These are phyloP conservation scores for Dicycla oo DNA, from an alignment of 2,888 invertebrate species.

Conservation along the genomic window DNA sequence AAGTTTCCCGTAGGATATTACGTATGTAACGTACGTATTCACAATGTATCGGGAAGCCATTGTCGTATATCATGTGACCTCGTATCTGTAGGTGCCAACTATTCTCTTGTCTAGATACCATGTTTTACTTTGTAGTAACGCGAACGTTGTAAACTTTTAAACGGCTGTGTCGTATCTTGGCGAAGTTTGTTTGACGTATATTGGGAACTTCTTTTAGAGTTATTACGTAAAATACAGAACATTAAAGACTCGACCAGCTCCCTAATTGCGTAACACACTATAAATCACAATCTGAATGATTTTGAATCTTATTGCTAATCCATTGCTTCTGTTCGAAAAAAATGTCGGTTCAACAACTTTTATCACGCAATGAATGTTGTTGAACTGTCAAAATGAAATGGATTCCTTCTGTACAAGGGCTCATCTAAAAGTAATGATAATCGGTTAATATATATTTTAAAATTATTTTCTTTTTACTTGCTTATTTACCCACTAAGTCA, in stretches of 20 bases:
- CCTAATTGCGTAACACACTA: too few species aligned
- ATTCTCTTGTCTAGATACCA: slow-evolving; percentile 68
- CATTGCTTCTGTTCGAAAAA: too few species aligned
- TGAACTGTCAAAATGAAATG: too few species aligned
- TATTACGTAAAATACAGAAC: slow-evolving; percentile 10
- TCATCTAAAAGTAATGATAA: too few species aligned
- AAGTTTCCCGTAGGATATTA: slow-evolving; percentile 74
- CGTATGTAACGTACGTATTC: slow-evolving; percentile 69
- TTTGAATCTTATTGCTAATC: too few species aligned
- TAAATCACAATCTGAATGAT: too few species aligned
- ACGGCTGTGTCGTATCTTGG: slow-evolving; percentile 51
- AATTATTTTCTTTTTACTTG: too few species aligned
- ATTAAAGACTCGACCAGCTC: slow-evolving; percentile 7
- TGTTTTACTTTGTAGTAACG: slow-evolving; percentile 73
- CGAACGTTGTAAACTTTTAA: slow-evolving; percentile 69
- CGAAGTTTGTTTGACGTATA: slow-evolving; percentile 45
- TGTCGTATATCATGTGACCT: slow-evolving; percentile 74
- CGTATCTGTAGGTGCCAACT: slow-evolving; percentile 78
- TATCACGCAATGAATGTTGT: too few species aligned
- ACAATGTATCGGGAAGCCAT: slow-evolving; percentile 84
- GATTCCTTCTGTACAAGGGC: too few species aligned
- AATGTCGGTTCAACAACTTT: too few species aligned
- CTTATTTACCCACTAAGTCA: too few species aligned
- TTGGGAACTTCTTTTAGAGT: slow-evolving; percentile 6
- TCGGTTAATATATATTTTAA: too few species aligned